Evolutionary conservation across 2,113 vertebrate species (phyloP).

Genomic region (Nettapus auritus): DNA sequence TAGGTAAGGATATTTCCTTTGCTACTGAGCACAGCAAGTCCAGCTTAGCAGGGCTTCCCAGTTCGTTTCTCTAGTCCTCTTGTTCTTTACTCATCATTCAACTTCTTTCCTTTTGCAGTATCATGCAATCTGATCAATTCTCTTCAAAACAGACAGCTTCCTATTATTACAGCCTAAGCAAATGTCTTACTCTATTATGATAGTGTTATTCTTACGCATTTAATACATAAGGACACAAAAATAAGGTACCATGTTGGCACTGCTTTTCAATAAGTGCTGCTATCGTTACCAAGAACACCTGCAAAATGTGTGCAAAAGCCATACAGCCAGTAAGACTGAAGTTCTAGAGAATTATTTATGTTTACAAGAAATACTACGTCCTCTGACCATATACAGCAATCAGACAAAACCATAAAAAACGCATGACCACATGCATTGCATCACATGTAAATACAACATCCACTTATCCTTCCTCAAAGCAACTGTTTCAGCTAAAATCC

Average conservation of each 20-base stretch:
- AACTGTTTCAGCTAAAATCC: not conserved
- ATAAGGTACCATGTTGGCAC: not conserved
- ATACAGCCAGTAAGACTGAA: not conserved
- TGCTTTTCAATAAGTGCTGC: not conserved
- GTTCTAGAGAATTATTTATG: not conserved
- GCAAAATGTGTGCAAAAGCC: not conserved
- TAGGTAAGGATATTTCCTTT: not conserved
- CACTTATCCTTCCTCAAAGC: not conserved
- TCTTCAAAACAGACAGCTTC: not conserved
- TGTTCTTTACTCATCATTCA: not conserved
- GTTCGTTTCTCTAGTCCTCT: not conserved
- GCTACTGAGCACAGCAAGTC: not conserved
- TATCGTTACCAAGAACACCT: not conserved
- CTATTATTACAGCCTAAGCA: not conserved
- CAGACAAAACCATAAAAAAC: conserved; percentile 33
- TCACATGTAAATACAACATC: not conserved
- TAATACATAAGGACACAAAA: not conserved
- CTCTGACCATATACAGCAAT: not conserved
- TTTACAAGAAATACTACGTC: not conserved
- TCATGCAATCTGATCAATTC: not conserved
- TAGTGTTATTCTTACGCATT: not conserved
- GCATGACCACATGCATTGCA: not conserved
- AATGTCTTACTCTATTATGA: not conserved
- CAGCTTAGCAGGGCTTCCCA: not conserved
- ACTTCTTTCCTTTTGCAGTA: not conserved